These are phyloP conservation scores for Ellobius talpinus DNA, from an alignment of 2,113 vertebrate species.

Conservation along the genomic window DNA sequence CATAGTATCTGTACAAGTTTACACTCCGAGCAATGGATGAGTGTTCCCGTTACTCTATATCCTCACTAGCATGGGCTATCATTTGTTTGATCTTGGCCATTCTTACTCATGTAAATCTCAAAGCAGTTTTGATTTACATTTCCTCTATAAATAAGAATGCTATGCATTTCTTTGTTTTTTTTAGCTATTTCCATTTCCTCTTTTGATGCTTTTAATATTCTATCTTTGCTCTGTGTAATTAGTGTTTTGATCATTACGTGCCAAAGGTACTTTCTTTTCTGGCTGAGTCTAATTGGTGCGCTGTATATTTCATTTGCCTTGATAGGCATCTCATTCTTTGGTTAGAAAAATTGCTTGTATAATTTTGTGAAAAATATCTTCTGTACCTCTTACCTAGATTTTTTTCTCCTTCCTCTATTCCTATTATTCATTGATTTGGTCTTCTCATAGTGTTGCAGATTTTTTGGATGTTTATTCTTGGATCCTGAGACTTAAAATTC, in stretches of 20 bases:
- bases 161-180: neutral
- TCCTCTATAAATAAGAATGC: neutral
- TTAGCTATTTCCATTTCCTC: neutral
- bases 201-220: neutral
- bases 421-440: neutral
- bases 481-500: neutral
- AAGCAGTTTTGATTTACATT: neutral
- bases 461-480: neutral
- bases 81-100: neutral
- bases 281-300: neutral
- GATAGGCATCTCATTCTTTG: neutral
- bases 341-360: neutral
- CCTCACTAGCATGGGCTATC: neutral
- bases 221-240: neutral
- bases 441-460: neutral
- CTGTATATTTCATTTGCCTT: neutral
- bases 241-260: neutral
- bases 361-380: neutral
- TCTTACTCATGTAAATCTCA: neutral
- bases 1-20: neutral
- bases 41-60: neutral
- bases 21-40: neutral
- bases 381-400: neutral
- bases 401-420: neutral
- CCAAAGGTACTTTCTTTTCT: neutral